Percentiles rank a stretch among this genome's conserved stretches.
Evolutionary conservation across 2,888 invertebrate species (phyloP).

Genomic region (Euplagia quadripunctaria): DNA sequence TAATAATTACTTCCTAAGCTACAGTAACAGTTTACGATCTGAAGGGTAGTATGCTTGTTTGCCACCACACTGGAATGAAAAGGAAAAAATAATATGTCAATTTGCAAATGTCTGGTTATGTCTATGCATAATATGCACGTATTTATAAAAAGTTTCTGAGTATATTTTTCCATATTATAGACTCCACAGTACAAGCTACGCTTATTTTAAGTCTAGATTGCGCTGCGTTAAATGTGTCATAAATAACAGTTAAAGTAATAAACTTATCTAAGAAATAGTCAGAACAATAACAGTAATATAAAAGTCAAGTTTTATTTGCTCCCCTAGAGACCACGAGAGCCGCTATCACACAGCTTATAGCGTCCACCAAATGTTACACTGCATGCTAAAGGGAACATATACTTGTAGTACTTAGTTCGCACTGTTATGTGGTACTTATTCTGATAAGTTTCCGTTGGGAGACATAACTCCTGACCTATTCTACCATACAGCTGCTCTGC

Average conservation of each 20-base stretch:
- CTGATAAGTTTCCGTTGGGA: neutral
- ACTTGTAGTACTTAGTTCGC: neutral
- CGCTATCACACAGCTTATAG: neutral
- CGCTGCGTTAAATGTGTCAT: neutral
- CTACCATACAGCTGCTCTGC: neutral
- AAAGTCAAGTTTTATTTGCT: constrained; percentile 4
- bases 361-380: neutral
- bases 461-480: neutral
- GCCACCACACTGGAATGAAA: no score
- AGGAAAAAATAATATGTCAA: no score
- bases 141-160: neutral
- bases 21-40: no score
- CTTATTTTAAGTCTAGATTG: neutral
- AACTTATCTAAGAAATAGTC: neutral
- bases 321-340: neutral
- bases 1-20: no score
- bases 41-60: no score
- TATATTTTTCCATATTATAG: neutral
- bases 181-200: neutral
- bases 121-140: no score
- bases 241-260: neutral
- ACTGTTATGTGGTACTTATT: neutral
- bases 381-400: neutral
- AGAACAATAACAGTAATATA: constrained; percentile 2
- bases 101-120: no score